Evolutionary conservation across 2,113 vertebrate species (phyloP), one percentile per base, ranked within the genome.

Genomic region (Catagonus wagneri): DNA sequence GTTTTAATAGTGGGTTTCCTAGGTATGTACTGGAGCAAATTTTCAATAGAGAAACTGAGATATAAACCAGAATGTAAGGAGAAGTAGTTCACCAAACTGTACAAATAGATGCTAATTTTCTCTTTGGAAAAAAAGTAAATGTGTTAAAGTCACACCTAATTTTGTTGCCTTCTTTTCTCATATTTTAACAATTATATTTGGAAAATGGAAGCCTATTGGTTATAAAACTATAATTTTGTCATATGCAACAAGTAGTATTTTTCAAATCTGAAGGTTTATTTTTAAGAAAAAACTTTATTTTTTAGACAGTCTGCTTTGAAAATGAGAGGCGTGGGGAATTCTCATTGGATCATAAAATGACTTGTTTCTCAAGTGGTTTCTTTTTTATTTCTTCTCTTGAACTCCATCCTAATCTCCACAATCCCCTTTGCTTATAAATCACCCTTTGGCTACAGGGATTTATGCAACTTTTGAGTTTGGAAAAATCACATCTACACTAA

Each of bases 321-420:
- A 95, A 69, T 90, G 39, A 69, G 23, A 96, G 58, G 32, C 68
- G 74, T 92, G 13, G 20, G 16, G 20, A 94, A 94, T 63, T 95
- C 34, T 61, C 76, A 74, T 12, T 85, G 39, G 25, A 90, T 89
- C 39, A 78, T 68, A 88, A 94, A 91, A 83, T 65, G 15, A 75
- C 23, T 87, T 93, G 36, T 94, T 95, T 65, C 72, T 96, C 69
- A 79, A 72, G 52, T 87, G 32, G 3, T 79, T 93, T 95, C 32
- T 86, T 27, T 71, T 23, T 54, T 93, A 87, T 78, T 94, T 61
- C 69, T 87, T 92, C 68, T 71, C 23, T 95, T 88, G 27, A 89
- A 84, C 17, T n/a, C 25, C 34, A n/a, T 88, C 17, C 27, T 58
- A 88, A 84, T 83, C 89, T 78, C 78, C 32, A 86, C 85, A 78